Base-by-base conservation (phyloP, 2,797 vertebrate genomes). In the Amblyraja radiata region DNA sequence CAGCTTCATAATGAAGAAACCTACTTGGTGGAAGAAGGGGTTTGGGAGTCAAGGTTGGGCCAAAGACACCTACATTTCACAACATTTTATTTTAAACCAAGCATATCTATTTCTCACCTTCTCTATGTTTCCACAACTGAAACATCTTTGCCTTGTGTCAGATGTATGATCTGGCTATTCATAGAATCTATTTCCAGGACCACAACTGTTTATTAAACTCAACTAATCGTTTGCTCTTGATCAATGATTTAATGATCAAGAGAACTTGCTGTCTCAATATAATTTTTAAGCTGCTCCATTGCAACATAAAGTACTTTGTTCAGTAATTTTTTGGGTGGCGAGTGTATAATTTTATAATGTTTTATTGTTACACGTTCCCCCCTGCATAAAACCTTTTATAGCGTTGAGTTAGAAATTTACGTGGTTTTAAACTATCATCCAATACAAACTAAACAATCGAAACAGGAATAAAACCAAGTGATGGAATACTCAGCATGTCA, bases 121-220 rank as follows among this genome's bases (percentile, higher is more conserved):
- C 80, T 81, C n/a, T 32, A 65, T 90, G 63, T 74, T 92, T 36
- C 71, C 74, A 76, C 32, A 92, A 74, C 25, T 21, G 23, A 92
- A 92, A 46, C 68, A 76, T 92, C 21, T 71, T 46, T 74, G 90
- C 90, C 90, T 73, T 91, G 71, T 28, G 36, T 92, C 74, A 92
- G 39, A 39, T 92, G 71, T 71, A 92, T 74, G 71, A 76, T 73
- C 46, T 92, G 71, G 71, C 90, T 73, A 92, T 58, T 74, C 54
- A 76, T 46, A 71, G 71, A 76, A 39, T 76, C 25, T 3, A 54
- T 74, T 76, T 92, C 39, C 14, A 76, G 32, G 36, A 71, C 68
- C 32, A 90, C 46, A 25, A 13, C 84, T 88, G 63, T 16, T n/a
- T 65, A 32, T n/a, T 32, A 28, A 63, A 18, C 63, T 88, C 61